These are phyloP conservation scores for Reticulitermes speratus DNA, from an alignment of 1,140 invertebrate genomes.

Conservation along the genomic window DNA sequence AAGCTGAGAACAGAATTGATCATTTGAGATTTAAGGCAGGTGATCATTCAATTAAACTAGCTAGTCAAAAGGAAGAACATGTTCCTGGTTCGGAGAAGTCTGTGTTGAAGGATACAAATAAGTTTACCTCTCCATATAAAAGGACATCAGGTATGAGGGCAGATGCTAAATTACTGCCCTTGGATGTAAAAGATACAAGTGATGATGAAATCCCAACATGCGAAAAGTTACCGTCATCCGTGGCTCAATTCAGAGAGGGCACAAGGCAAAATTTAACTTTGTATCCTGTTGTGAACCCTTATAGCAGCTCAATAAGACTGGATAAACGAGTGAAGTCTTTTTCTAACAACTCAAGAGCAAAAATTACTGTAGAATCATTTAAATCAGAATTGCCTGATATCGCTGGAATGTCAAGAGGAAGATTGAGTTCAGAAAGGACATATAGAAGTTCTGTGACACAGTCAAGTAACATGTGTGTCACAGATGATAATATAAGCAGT, in stretches of 20 bases:
- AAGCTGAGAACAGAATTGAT: conserved; percentile 49
- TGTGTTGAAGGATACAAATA: not conserved
- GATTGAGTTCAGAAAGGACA: not conserved
- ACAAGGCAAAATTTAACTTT: not conserved
- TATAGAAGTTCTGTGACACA: not conserved
- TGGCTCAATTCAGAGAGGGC: not conserved
- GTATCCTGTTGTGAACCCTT: not conserved
- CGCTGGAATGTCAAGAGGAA: not conserved
- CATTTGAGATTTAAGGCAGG: conserved; percentile 44
- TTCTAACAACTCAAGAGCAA: not conserved
- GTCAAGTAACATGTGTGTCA: not conserved
- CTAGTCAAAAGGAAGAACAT: not conserved
- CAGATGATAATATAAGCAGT: not conserved
- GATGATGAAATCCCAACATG: not conserved
- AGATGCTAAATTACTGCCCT: not conserved
- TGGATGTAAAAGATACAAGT: not conserved
- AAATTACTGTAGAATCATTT: not conserved
- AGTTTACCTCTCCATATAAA: not conserved
- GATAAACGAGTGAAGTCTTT: not conserved
- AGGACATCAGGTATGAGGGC: not conserved
- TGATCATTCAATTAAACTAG: not conserved
- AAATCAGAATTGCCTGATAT: not conserved
- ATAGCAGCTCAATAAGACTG: not conserved
- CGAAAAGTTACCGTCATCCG: not conserved
- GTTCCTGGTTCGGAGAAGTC: not conserved